Base-by-base conservation (phyloP, 1,140 invertebrate genomes). In the Dinoponera quadriceps region DNA sequence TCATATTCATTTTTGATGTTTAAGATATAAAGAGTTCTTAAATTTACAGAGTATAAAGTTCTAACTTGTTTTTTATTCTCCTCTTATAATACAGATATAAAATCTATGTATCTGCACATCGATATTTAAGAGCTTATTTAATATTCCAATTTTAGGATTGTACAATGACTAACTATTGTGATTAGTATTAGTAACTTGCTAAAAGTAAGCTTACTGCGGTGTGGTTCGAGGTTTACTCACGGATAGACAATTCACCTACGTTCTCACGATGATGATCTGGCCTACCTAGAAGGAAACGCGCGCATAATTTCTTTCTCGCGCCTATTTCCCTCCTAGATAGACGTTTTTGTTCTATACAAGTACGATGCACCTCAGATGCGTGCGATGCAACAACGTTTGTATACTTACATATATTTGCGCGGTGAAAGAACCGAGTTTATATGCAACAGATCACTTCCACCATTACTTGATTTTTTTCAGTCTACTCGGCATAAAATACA, bases 161-260 rank as follows among this genome's bases (percentile, higher is more conserved):
- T 44, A 44, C 11, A 69, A 33, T 44, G 55, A 55, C 49, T 48
- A 80, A 69, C 63, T 59, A 80, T 69, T 57, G 33, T 22, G 20
- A 80, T 80, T 80, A 69, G 33, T 68, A 78, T 78, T 78, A 78
- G 75, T 44, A 80, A 80, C 51, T 69, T 80, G 5, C 33, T 80
- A 25, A n/a, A 69, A 57, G 51, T 69, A 69, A 78, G 55, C 33
- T 2, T 33, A 22, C 49, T 57, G 38, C 33, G 2, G 2, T 38
- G 27, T 27, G 16, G 29, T 77, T 55, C 20, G n/a, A 66, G 44
- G 48, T 77, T 78, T 66, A 57, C 33, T 57, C 49, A 29, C 22
- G 49, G 5, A 20, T 78, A 68, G 49, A 11, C 49, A 54, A 54
- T 66, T 68, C 11, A 18, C 18, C 33, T 69, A 57, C 14, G 18